Conservation (phyloP, 2,888 invertebrate genomes). For the Cacoxenus indagator region DNA sequence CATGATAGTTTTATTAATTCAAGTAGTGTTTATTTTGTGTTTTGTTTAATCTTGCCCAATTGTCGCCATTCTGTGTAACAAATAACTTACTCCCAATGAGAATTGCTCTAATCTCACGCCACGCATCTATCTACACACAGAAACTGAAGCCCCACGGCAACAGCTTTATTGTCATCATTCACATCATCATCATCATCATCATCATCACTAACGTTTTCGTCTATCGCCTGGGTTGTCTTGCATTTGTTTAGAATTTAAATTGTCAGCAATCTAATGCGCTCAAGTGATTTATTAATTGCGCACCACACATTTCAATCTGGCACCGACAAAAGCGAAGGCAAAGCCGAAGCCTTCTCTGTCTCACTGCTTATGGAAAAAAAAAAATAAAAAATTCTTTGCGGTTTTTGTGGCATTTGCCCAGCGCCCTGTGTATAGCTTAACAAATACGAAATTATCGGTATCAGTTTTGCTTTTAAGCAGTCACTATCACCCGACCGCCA, state of each 20-base stretch:
- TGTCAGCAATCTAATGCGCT: constrained; percentile 6
- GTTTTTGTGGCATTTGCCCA: constrained; percentile 2
- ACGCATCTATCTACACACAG: not conserved
- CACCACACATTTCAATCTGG: not conserved
- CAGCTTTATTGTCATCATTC: not conserved
- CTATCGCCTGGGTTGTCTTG: not conserved
- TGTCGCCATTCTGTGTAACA: too few species aligned
- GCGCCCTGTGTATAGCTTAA: too few species aligned
- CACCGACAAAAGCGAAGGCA: not conserved
- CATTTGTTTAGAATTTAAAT: constrained; percentile 13
- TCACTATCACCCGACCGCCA: not conserved
- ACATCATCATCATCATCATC: not conserved
- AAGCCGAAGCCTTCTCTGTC: not conserved
- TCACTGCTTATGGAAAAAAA: too few species aligned
- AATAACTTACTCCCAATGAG: too few species aligned
- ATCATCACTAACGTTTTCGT: not conserved
- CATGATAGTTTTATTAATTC: too few species aligned
- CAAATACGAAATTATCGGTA: not conserved
- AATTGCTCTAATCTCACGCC: not conserved
- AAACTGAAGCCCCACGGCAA: not conserved
- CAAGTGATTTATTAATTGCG: constrained; percentile 13
- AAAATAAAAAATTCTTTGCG: constrained; percentile 1
- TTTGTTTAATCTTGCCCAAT: too few species aligned
- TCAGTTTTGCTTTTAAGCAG: constrained; percentile 3
- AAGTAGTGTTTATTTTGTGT: too few species aligned